Evolutionary conservation across 2,888 invertebrate species (phyloP), one percentile per base, ranked within the genome.

Genomic region (Dicyrtoma fusca): DNA sequence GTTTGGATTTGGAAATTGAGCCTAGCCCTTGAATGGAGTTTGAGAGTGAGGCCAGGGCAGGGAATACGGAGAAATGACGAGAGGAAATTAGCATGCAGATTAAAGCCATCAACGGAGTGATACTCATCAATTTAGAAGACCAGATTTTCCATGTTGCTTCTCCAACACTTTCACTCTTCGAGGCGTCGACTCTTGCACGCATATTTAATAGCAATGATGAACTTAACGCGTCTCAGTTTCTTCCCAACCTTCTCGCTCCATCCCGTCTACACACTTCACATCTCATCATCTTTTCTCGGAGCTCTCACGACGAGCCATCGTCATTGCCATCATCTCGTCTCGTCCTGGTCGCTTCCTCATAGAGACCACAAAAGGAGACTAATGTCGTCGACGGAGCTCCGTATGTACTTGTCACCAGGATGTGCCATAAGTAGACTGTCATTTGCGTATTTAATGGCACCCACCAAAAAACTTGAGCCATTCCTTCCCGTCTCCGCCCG

Each of bases 31-130:
- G 64, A 59, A 65, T 26, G 51, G 66, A 64, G 55, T 62, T 47
- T 34, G 14, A 25, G 68, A 49, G 59, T 17, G 25, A 23, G 45
- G 25, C 42, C 34, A 53, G 53, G 44, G 51, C 45, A n/a, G 23
- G 66, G 55, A 19, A 70, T 44, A 55, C 53, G 45, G 62, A 25
- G 74, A n/a, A 19, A 3, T 34, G 49, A 21, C 70, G 51, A 45
- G 14, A 26, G 55, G 74, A 73, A 77, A 77, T 79, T 77, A 79
- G 77, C 75, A 77, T 79, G 77, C 74, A 77, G 79, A 79, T 79
- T 79, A 76, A 79, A 73, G 44, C 72, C 72, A 49, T 66, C 65
- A 72, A 61, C 17, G 26, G 44, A 62, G 65, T 69, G 66, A 61
- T 63, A 55, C 76, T 74, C 70, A 44, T 71, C 71, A 71, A 73